Evolutionary conservation across 2,113 vertebrate species (phyloP).

Genomic region (Strigops habroptila): DNA sequence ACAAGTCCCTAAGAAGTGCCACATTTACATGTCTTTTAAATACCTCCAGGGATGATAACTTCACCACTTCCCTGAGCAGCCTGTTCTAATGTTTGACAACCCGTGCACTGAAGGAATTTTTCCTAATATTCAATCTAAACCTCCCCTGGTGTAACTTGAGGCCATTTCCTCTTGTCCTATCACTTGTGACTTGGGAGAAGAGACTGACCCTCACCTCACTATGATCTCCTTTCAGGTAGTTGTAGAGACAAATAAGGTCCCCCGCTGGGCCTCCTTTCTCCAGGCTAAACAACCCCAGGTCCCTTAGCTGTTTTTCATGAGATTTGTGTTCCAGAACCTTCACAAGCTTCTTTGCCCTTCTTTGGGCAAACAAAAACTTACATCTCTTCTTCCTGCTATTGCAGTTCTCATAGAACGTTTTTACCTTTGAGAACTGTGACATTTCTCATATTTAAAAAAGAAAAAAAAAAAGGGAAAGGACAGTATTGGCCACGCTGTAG

Average conservation of each 20-base stretch:
- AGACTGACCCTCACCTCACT: accelerated
- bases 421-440: neutral
- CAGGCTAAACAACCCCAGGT: neutral
- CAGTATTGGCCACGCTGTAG: neutral
- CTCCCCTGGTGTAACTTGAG: neutral
- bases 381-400: neutral
- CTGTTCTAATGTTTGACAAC: neutral
- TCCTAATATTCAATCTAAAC: neutral
- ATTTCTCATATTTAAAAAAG: neutral
- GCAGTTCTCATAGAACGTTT: neutral
- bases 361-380: neutral
- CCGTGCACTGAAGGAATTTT: neutral
- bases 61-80: neutral
- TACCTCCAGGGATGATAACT: neutral
- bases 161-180: neutral
- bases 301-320: neutral
- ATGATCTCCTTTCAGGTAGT: neutral
- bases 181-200: neutral
- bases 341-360: accelerated
- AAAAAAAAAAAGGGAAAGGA: neutral
- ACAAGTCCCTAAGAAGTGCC: too few species aligned
- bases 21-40: neutral
- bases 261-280: neutral
- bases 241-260: neutral
- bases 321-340: neutral